Percentiles rank a stretch among this genome's conserved stretches.
These are phyloP conservation scores for Orchesella flavescens DNA, from an alignment of 2,888 invertebrate genomes.

Conservation along the genomic window DNA sequence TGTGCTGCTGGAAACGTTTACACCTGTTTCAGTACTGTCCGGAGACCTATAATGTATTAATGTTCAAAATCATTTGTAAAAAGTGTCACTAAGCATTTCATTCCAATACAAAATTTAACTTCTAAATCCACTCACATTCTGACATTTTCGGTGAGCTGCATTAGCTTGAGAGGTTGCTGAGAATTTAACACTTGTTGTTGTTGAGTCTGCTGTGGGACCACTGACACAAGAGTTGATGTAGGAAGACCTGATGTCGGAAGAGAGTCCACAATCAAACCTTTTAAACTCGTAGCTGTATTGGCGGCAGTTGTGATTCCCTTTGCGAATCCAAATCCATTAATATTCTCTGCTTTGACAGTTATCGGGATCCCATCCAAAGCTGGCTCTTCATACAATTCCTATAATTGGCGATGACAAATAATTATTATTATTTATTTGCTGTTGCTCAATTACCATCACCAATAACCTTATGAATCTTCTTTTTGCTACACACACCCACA, in stretches of 20 bases:
- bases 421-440: neutral
- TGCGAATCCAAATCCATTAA: constrained; percentile 50
- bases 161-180: constrained; percentile 50
- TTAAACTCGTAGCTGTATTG: constrained; percentile 16
- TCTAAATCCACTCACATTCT: constrained; percentile 62
- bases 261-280: constrained; percentile 43
- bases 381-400: constrained; percentile 58
- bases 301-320: constrained; percentile 32
- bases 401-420: neutral
- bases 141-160: constrained; percentile 58
- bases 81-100: too few species aligned
- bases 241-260: neutral
- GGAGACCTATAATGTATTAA: constrained; percentile 51
- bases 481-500: constrained; percentile 5
- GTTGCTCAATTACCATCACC: too few species aligned
- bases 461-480: neutral
- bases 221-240: constrained; percentile 15
- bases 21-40: constrained; percentile 38
- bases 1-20: constrained; percentile 17
- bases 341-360: constrained; percentile 10
- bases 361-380: constrained; percentile 55
- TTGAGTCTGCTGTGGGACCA: constrained; percentile 40
- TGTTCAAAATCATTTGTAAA: constrained; percentile 5
- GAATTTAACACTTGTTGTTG: constrained; percentile 37
- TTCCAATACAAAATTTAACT: too few species aligned